Conservation (phyloP, 2,797 vertebrate species). For the Choloepus didactylus region DNA sequence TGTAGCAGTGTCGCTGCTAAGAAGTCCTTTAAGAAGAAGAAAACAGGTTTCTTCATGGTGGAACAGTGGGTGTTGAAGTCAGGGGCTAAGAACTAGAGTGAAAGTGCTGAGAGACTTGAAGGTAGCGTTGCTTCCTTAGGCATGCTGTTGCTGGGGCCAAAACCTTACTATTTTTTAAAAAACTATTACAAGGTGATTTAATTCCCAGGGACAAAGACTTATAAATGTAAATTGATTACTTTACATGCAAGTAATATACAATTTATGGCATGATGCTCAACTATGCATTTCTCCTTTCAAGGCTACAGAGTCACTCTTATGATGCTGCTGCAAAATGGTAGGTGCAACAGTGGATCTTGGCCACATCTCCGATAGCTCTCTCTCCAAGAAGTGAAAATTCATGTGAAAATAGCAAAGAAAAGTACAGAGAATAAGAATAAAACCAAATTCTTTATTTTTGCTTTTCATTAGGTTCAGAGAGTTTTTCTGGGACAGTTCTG, state of each 20-base stretch:
- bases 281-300: background rate
- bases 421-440: background rate
- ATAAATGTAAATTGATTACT: background rate
- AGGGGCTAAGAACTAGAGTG: background rate
- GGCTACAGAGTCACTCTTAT: background rate
- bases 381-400: background rate
- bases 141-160: background rate
- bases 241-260: slow-evolving; percentile 9
- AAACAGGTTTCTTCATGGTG: background rate
- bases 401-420: background rate
- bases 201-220: background rate
- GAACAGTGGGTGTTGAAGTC: background rate
- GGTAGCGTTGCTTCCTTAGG: background rate
- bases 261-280: background rate
- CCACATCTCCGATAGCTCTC: background rate
- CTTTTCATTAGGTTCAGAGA: slow-evolving; percentile 33
- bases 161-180: background rate
- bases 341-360: background rate
- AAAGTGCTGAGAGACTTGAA: background rate
- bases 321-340: background rate
- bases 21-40: background rate
- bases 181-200: background rate
- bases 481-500: background rate
- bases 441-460: background rate
- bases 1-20: background rate